A percentile compares a stretch with the other conserved stretches of the same genome.
Conservation (phyloP, 2,888 invertebrate species). For the Heliconius ismenius region DNA sequence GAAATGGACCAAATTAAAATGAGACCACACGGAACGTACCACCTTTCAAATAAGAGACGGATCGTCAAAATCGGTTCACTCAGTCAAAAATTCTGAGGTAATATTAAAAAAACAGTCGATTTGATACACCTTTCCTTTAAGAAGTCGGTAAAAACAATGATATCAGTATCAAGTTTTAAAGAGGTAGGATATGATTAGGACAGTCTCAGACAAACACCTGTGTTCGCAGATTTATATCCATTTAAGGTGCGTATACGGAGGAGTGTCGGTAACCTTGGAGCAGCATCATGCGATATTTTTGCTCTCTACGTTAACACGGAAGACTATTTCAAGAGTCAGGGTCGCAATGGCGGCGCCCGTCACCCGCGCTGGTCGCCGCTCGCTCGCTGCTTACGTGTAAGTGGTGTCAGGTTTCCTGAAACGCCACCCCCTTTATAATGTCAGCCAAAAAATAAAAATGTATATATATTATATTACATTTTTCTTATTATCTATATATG, state of each 20-base stretch:
- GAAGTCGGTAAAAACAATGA: too few species aligned
- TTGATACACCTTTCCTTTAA: too few species aligned
- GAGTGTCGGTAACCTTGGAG: slow-evolving; percentile 65
- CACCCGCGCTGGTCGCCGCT: slow-evolving; percentile 50
- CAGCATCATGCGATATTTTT: slow-evolving; percentile 80
- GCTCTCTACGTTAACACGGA: slow-evolving; percentile 78
- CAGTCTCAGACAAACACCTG: slow-evolving; percentile 32
- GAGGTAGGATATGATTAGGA: slow-evolving; percentile 6
- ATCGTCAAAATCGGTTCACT: too few species aligned
- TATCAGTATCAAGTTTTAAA: not conserved
- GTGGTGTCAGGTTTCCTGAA: slow-evolving; percentile 46
- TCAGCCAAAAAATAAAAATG: not conserved
- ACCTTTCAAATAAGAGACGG: too few species aligned
- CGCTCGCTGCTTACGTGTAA: slow-evolving; percentile 48
- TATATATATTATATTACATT: not conserved
- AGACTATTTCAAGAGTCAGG: slow-evolving; percentile 83
- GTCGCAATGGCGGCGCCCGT: slow-evolving; percentile 62
- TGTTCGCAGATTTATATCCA: slow-evolving; percentile 56
- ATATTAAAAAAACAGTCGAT: too few species aligned
- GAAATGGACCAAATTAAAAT: too few species aligned
- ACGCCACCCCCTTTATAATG: slow-evolving; percentile 32
- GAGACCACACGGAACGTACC: too few species aligned
- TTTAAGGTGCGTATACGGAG: slow-evolving; percentile 61
- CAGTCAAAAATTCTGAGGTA: too few species aligned
- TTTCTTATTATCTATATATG: not conserved